A percentile compares a stretch with the other conserved stretches of the same genome.
phyloP scores from a whole-genome alignment of 1,140 invertebrate species.

The Solenopsis invicta region DNA sequence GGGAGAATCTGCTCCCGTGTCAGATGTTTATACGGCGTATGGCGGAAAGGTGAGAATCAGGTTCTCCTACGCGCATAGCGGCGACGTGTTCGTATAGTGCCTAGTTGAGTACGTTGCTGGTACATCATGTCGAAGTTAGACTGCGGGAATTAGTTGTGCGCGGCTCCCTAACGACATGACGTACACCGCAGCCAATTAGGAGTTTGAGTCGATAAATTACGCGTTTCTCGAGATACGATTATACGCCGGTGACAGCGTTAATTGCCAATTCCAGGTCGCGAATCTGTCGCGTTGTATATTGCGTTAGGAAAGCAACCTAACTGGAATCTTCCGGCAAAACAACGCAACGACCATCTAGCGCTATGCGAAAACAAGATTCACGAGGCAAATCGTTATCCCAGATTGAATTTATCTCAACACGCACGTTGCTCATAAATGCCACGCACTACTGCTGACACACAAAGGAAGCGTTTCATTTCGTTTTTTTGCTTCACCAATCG shows the following conservation, averaged over 20 bases:
- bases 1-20: conserved; percentile 66
- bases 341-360: conserved; percentile 63
- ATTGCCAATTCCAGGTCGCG: conserved; percentile 81
- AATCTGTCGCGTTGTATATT: conserved; percentile 72
- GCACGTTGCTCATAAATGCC: not conserved
- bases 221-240: conserved; percentile 81
- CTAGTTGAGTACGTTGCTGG: conserved; percentile 74
- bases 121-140: conserved; percentile 77
- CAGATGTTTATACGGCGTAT: conserved; percentile 75
- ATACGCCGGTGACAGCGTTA: conserved; percentile 80
- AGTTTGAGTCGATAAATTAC: conserved; percentile 82
- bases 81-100: conserved; percentile 63
- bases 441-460: no score
- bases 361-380: conserved; percentile 8
- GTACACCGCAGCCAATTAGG: conserved; percentile 81
- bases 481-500: not conserved
- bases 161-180: conserved; percentile 78
- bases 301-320: conserved; percentile 69
- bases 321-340: conserved; percentile 72
- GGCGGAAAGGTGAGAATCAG: conserved; percentile 50
- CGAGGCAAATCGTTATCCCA: conserved; percentile 1
- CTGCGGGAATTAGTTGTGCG: conserved; percentile 78
- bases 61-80: conserved; percentile 56
- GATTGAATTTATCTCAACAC: not conserved
- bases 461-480: not conserved